Evolutionary conservation across 2,797 vertebrate genomes (phyloP), one percentile per base, ranked within the genome.

Genomic region (Triplophysa yarkandensis): DNA sequence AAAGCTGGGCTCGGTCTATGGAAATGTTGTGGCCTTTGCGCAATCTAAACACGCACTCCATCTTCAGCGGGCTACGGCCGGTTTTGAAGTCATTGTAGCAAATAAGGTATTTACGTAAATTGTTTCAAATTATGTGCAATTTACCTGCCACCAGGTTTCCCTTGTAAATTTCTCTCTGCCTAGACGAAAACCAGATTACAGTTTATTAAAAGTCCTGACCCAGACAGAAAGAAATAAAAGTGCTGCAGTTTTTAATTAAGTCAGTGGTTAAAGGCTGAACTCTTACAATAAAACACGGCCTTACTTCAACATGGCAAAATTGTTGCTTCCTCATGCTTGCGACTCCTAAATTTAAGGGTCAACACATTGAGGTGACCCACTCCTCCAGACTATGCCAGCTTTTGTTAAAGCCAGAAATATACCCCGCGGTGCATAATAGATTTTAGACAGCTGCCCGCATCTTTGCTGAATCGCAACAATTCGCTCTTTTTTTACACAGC

Each of bases 81-180:
- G 19, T 58, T 52, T 64, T 70, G n/a, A 71, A 72, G 32, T 52
- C 32, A 46, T 36, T 72, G 64, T 58, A 43, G 46, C 70, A 63
- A 76, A 52, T 34, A 57, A 72, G 54, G 32, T 60, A 58, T 72
- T 71, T 67, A 67, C 1, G 25, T 60, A 71, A 73, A 79, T 67
- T 75, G 72, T 48, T 23, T 27, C 62, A 71, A 68, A 81, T 75
- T 75, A 57, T 65, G 57, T 55, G 72, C 68, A 76, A 81, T 81
- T 78, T 76, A 79, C 67, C 77, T 79, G 61, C 67, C 43, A 66
- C 60, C 28, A 58, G 55, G 32, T 76, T 39, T 44, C 28, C 43
- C 44, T 21, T 69, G 64, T 25, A 69, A 46, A 69, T 68, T 63
- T 62, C 27, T 41, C 27, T 75, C 57, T 68, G 62, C 41, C 32